Conservation (phyloP, 1,140 invertebrate genomes). For the Calephelis nemesis region DNA sequence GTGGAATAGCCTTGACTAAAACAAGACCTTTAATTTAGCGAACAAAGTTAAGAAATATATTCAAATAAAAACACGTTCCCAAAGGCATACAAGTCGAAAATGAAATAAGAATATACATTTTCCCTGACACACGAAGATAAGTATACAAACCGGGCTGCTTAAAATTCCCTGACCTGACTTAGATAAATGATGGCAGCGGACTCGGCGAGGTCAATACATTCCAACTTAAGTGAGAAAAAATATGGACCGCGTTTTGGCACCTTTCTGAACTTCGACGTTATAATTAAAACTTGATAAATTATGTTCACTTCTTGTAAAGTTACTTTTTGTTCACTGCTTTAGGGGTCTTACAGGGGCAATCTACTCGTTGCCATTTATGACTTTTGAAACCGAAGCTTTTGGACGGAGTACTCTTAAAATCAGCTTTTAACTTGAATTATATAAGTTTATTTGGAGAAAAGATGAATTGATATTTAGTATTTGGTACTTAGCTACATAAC, state of each 20-base stretch:
- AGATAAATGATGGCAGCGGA: slow-evolving; percentile 13
- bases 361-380: too few relatives aligned
- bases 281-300: slow-evolving; percentile 17
- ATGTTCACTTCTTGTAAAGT: slow-evolving; percentile 5
- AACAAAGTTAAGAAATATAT: background rate
- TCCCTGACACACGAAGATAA: slow-evolving; percentile 13
- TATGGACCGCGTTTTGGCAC: slow-evolving; percentile 16
- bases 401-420: too few relatives aligned
- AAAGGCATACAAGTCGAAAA: slow-evolving; percentile 1
- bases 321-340: background rate
- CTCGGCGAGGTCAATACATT: slow-evolving; percentile 15
- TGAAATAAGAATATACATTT: slow-evolving; percentile 14
- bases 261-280: slow-evolving; percentile 11
- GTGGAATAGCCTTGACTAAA: too few relatives aligned
- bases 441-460: too few relatives aligned
- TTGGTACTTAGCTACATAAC: too few relatives aligned
- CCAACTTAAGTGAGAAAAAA: slow-evolving; percentile 17
- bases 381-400: too few relatives aligned
- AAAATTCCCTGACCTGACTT: slow-evolving; percentile 14
- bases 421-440: too few relatives aligned
- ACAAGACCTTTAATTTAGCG: too few relatives aligned
- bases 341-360: too few relatives aligned
- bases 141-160: slow-evolving; percentile 13
- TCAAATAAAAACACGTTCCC: slow-evolving; percentile 10
- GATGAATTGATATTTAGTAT: too few relatives aligned